Evolutionary conservation across 2,888 invertebrate species (phyloP).

Genomic region (Coelopa pilipes): DNA sequence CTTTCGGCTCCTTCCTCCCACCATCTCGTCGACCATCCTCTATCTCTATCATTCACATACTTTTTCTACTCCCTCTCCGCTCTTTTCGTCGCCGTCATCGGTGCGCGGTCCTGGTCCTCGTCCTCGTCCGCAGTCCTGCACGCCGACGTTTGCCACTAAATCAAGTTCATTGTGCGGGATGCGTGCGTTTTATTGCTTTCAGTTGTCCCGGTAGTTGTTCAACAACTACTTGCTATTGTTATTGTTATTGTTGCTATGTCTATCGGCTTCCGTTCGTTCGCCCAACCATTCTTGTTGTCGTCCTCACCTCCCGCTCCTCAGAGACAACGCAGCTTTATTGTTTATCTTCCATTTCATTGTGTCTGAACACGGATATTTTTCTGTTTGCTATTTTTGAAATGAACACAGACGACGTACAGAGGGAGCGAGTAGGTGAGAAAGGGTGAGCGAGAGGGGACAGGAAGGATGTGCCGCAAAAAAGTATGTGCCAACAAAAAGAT

Average conservation of each 20-base stretch:
- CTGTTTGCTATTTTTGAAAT: constrained; percentile 1
- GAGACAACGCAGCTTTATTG: constrained; percentile 1
- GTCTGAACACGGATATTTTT: background rate
- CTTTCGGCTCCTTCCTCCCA: background rate
- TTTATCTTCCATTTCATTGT: constrained; percentile 16
- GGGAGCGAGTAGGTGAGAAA: too few species aligned
- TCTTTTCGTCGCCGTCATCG: background rate
- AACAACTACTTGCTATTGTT: background rate
- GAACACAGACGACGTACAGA: too few species aligned
- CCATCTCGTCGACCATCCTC: background rate
- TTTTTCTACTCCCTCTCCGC: background rate
- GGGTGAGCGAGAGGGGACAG: too few species aligned
- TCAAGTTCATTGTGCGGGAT: background rate
- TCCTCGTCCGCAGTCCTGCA: background rate
- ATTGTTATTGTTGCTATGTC: background rate
- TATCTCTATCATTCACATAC: background rate
- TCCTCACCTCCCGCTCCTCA: background rate
- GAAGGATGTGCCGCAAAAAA: too few species aligned
- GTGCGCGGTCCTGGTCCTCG: background rate
- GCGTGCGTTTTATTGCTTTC: constrained; percentile 15
- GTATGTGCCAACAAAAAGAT: background rate
- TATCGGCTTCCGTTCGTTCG: too few species aligned
- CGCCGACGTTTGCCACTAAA: background rate
- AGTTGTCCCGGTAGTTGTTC: background rate
- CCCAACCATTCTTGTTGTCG: too few species aligned